Conservation (phyloP, 2,797 vertebrate genomes). For the Prionace glauca region DNA sequence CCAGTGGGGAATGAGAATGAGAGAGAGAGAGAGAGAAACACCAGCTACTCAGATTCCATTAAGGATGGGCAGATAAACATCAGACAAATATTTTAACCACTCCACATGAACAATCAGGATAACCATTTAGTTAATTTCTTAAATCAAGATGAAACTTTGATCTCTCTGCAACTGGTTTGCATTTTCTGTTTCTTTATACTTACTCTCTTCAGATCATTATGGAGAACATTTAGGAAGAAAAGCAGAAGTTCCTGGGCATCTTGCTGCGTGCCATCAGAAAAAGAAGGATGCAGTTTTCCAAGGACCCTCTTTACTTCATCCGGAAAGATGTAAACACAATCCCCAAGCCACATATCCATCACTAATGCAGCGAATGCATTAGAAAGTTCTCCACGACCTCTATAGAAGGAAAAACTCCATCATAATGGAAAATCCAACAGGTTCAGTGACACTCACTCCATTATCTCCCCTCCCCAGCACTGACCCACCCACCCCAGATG, state of each 20-base stretch:
- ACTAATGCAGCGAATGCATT: constrained; percentile 64
- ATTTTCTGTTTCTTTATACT: not conserved
- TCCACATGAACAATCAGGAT: not conserved
- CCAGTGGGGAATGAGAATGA: too few relatives aligned
- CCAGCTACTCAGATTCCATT: too few relatives aligned
- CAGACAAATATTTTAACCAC: not conserved
- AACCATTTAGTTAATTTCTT: not conserved
- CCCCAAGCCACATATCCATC: constrained; percentile 70
- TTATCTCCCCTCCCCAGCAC: not conserved
- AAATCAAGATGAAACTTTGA: not conserved
- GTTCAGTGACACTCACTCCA: not conserved
- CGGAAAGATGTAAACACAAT: constrained; percentile 57
- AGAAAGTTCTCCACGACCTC: constrained; percentile 52
- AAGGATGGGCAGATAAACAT: too few relatives aligned
- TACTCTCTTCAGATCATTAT: constrained; percentile 70
- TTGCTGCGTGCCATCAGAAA: constrained; percentile 65
- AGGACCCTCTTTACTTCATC: constrained; percentile 58
- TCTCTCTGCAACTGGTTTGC: not conserved
- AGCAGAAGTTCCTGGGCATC: constrained; percentile 79
- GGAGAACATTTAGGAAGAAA: constrained; percentile 67
- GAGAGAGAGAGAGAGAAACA: not conserved
- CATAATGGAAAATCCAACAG: not conserved
- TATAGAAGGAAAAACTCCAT: constrained; percentile 40
- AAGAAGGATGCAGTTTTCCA: constrained; percentile 59
- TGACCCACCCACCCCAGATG: not conserved